Base-by-base conservation (phyloP, 1,140 invertebrate genomes). In the Pseudomyrmex gracilis region DNA sequence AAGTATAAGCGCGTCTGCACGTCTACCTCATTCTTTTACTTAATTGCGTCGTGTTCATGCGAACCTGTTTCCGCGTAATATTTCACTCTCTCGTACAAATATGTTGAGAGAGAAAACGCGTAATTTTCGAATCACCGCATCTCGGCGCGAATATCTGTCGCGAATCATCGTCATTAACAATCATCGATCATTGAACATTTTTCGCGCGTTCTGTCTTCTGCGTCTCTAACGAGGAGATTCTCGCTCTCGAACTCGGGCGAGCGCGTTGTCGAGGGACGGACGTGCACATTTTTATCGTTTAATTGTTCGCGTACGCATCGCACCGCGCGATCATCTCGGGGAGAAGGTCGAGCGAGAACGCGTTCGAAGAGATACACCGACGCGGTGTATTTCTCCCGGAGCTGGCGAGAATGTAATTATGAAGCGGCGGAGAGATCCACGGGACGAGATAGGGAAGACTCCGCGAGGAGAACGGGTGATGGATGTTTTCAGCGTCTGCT, bases 401-500 rank as follows among this genome's bases (percentile, higher is more conserved):
- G 84, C 89, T 88, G 88, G 90, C 89, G 92, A 92, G 92, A 92
- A 92, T 94, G 92, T 94, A 94, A 94, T 94, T 94, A 94, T 93
- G 92, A 93, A 92, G 92, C 92, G 87, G 92, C 34, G 34, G 94
- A 94, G 49, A 93, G 94, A 94, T 94, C 91, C 87, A 91, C 92
- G 90, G 90, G 85, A 87, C 87, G 90, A 94, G 93, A 94, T 94
- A 94, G 91, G 85, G 87, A 34, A 34, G 34, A 7, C 85, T 89
- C 90, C 88, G 85, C 90, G 89, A 91, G 34, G 89, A 91, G 34
- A 34, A 34, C 34, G 90, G 89, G 93, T 94, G 94, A 94, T 94
- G 93, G 93, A 94, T 94, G 94, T 93, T 94, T 94, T 94, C 93
- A 93, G 91, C 93, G 94, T 94, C 92, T 93, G 92, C 91, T 92